Conservation (phyloP, 2,888 invertebrate species). For the Phyllotreta striolata region DNA sequence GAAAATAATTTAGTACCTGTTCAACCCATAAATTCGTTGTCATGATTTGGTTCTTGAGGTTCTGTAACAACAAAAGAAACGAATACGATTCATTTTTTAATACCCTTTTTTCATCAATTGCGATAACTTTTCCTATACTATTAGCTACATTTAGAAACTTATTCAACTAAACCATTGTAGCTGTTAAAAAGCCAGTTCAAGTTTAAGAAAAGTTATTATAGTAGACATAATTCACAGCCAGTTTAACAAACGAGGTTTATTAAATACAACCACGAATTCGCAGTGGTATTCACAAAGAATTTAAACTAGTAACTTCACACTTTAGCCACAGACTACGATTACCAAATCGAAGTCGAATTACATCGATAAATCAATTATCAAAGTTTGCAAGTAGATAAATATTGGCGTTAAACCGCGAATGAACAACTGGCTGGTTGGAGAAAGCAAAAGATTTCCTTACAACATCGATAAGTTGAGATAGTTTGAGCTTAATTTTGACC, state of each 20-base stretch:
- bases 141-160: too few relatives aligned
- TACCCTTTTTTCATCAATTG: too few relatives aligned
- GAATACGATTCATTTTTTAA: not conserved
- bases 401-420: not conserved
- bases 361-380: not conserved
- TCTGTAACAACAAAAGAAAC: slow-evolving; percentile 70
- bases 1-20: slow-evolving; percentile 65
- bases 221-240: not conserved
- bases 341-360: not conserved
- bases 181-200: not conserved
- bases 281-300: too few relatives aligned
- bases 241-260: too few relatives aligned
- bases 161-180: not conserved
- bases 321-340: too few relatives aligned
- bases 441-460: slow-evolving; percentile 65
- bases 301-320: too few relatives aligned
- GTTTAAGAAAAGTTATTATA: slow-evolving; percentile 1
- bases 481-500: slow-evolving; percentile 85
- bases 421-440: not conserved
- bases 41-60: slow-evolving; percentile 95
- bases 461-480: slow-evolving; percentile 90
- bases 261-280: too few relatives aligned
- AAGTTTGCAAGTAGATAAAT: too few relatives aligned
- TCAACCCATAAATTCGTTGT: slow-evolving; percentile 95
- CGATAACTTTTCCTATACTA: too few relatives aligned